Conservation (phyloP, 2,113 vertebrate species). For the Hyaena hyaena region DNA sequence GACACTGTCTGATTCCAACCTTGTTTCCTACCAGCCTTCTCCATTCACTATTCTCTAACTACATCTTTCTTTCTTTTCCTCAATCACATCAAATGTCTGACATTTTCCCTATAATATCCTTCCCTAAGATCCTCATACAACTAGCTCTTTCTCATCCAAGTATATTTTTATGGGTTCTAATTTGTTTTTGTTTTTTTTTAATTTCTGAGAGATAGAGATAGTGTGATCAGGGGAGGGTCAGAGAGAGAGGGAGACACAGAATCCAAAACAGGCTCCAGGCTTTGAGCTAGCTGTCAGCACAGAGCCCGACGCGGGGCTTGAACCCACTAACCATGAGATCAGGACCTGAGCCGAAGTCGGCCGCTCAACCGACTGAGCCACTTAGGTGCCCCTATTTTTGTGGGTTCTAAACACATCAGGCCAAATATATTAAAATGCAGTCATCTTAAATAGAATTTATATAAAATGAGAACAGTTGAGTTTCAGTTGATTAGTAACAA, state of each 20-base stretch:
- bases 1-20: background rate
- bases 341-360: too few relatives aligned
- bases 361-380: too few relatives aligned
- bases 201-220: too few relatives aligned
- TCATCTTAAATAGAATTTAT: background rate
- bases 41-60: background rate
- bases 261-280: too few relatives aligned
- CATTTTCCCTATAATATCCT: background rate
- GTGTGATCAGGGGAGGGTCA: too few relatives aligned
- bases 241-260: too few relatives aligned
- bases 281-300: too few relatives aligned
- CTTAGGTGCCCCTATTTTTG: background rate
- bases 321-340: too few relatives aligned
- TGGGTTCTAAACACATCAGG: background rate
- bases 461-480: background rate
- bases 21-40: background rate
- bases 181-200: too few relatives aligned
- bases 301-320: too few relatives aligned
- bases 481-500: slow-evolving; percentile 21
- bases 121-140: background rate
- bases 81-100: background rate
- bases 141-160: background rate
- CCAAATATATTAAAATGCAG: background rate
- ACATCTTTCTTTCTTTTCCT: background rate
- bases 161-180: background rate